phyloP scores from a whole-genome alignment of 2,797 vertebrate genomes.

The Cottoperca gobio region DNA sequence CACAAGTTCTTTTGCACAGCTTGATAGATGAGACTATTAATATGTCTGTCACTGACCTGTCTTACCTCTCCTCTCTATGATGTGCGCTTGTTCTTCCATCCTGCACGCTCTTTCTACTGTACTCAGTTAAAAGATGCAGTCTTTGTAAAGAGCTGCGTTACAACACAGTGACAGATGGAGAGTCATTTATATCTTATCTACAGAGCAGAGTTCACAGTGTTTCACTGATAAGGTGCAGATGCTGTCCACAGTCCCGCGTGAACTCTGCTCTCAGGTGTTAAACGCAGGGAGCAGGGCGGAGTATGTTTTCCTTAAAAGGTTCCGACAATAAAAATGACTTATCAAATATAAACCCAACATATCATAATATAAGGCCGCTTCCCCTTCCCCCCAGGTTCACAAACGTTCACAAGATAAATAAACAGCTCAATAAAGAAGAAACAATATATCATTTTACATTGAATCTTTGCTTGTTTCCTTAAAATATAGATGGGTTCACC shows the following conservation, averaged over 20 bases:
- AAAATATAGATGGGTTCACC: no score
- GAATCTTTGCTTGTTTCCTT: no score
- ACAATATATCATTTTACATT: neutral
- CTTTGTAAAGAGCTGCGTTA: neutral
- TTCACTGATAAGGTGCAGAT: conserved; percentile 39
- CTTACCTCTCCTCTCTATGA: neutral
- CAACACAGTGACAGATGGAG: neutral
- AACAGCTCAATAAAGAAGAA: neutral
- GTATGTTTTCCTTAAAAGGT: neutral
- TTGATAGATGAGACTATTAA: neutral
- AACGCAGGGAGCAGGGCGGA: no score
- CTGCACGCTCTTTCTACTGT: neutral
- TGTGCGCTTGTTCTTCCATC: neutral
- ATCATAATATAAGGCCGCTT: neutral
- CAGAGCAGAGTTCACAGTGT: conserved; percentile 44
- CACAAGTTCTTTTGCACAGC: neutral
- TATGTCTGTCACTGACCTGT: neutral
- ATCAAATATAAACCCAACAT: neutral
- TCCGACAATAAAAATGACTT: neutral
- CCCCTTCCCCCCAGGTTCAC: neutral
- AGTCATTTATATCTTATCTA: conserved; percentile 43
- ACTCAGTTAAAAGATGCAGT: neutral
- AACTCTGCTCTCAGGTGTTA: neutral
- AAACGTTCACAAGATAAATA: neutral
- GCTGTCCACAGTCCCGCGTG: neutral